phyloP scores from a whole-genome alignment of 1,140 invertebrate species.

The Atta colombica region DNA sequence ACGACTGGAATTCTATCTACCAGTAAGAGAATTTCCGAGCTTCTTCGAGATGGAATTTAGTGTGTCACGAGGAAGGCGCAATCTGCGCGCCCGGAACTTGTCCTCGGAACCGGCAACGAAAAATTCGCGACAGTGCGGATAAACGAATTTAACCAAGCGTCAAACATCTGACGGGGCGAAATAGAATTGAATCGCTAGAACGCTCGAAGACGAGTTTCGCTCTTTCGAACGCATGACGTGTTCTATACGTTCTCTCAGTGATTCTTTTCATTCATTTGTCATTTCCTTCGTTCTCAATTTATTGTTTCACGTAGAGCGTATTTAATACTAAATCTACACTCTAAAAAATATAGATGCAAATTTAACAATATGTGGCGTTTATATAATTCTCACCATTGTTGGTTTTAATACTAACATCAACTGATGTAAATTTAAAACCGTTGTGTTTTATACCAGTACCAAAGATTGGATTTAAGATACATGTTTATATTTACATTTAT shows the following conservation, averaged over 20 bases:
- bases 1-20: conserved; percentile 24
- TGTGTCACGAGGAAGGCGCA: conserved; percentile 28
- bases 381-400: too few species aligned
- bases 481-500: too few species aligned
- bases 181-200: conserved; percentile 50
- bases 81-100: conserved; percentile 48
- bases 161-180: conserved; percentile 39
- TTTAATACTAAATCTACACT: background rate
- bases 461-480: too few species aligned
- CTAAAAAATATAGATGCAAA: too few species aligned
- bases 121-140: conserved; percentile 45
- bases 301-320: background rate
- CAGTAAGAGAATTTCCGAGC: conserved; percentile 27
- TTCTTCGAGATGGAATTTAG: conserved; percentile 37
- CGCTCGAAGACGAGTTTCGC: conserved; percentile 15
- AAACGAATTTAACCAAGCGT: conserved; percentile 52
- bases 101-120: conserved; percentile 24
- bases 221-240: background rate
- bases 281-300: conserved; percentile 4
- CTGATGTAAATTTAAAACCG: too few species aligned
- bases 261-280: conserved; percentile 21
- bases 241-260: background rate
- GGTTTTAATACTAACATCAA: too few species aligned
- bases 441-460: too few species aligned
- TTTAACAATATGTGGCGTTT: too few species aligned